phyloP scores from a whole-genome alignment of 2,888 invertebrate species.

The Dolomedes plantarius region DNA sequence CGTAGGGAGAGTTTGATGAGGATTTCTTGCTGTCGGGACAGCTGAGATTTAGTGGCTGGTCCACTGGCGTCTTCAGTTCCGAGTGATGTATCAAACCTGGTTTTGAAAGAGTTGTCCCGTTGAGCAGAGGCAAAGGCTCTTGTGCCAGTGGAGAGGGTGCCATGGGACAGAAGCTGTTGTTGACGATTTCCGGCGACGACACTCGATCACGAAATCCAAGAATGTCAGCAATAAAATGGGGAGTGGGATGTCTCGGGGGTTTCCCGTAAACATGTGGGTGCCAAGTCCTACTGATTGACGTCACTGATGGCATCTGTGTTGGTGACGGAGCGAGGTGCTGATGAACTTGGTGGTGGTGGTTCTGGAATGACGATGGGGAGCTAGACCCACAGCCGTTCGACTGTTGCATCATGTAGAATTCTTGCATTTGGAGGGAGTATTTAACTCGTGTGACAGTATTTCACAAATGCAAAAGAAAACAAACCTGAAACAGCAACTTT shows the following conservation, averaged over 20 bases:
- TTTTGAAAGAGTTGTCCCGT: slow-evolving; percentile 44
- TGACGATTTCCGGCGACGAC: slow-evolving; percentile 5
- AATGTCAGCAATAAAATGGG: slow-evolving; percentile 91
- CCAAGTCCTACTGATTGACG: slow-evolving; percentile 79
- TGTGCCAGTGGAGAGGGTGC: slow-evolving; percentile 19
- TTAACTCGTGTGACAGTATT: too few species aligned
- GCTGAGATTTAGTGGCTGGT: slow-evolving; percentile 64
- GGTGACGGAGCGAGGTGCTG: slow-evolving; percentile 41
- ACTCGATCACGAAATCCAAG: slow-evolving; percentile 80
- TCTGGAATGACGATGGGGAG: slow-evolving; percentile 57
- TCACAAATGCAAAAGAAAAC: too few species aligned
- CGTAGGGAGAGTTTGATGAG: slow-evolving; percentile 12
- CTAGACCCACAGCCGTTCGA: slow-evolving; percentile 66
- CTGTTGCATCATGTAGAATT: slow-evolving; percentile 65
- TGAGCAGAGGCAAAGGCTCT: slow-evolving; percentile 38
- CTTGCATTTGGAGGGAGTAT: slow-evolving; percentile 54
- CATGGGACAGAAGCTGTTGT: slow-evolving; percentile 31
- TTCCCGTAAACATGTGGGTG: slow-evolving; percentile 92
- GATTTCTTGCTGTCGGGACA: slow-evolving; percentile 63
- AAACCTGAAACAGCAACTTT: too few species aligned
- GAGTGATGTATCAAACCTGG: slow-evolving; percentile 28
- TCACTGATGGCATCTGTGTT: slow-evolving; percentile 38
- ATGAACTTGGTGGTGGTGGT: slow-evolving; percentile 42
- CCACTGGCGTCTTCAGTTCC: slow-evolving; percentile 24
- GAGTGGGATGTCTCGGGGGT: slow-evolving; percentile 88